A percentile compares a stretch with the other conserved stretches of the same genome.
Conservation (phyloP, 2,888 invertebrate genomes). For the Pilophorus perplexus region DNA sequence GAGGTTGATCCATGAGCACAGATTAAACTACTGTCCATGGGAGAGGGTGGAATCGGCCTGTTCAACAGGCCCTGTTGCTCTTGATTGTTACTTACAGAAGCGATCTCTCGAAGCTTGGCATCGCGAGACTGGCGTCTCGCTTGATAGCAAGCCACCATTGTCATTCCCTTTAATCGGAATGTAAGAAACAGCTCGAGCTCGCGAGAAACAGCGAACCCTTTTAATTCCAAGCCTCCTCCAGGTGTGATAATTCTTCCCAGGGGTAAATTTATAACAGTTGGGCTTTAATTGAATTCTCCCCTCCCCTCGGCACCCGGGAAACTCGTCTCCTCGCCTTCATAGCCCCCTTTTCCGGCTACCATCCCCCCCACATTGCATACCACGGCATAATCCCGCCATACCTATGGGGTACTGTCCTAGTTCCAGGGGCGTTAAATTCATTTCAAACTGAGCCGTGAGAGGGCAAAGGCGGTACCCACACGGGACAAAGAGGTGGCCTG, state of each 20-base stretch:
- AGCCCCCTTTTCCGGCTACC: neutral
- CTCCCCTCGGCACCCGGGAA: neutral
- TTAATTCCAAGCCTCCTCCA: slow-evolving; percentile 15
- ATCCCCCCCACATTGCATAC: slow-evolving; percentile 3
- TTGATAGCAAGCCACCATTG: slow-evolving; percentile 5
- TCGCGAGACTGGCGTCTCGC: no score
- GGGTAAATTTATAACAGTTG: slow-evolving; percentile 29
- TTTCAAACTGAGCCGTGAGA: no score
- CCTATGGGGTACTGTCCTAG: slow-evolving; percentile 4
- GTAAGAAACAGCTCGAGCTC: neutral
- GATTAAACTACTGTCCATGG: no score
- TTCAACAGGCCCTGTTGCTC: no score
- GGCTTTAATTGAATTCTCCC: slow-evolving; percentile 26
- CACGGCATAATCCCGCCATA: slow-evolving; percentile 18
- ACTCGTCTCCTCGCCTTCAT: neutral
- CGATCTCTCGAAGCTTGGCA: no score
- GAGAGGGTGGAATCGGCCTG: no score
- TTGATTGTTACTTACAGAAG: no score
- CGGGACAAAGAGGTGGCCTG: no score
- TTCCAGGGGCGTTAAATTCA: slow-evolving; percentile 5
- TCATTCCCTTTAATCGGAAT: slow-evolving; percentile 30
- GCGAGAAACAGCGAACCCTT: neutral
- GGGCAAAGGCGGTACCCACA: no score
- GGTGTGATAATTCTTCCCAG: slow-evolving; percentile 26
- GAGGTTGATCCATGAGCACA: no score